Evolutionary conservation across 2,113 vertebrate genomes (phyloP).

Genomic region (Psettodes erumei): DNA sequence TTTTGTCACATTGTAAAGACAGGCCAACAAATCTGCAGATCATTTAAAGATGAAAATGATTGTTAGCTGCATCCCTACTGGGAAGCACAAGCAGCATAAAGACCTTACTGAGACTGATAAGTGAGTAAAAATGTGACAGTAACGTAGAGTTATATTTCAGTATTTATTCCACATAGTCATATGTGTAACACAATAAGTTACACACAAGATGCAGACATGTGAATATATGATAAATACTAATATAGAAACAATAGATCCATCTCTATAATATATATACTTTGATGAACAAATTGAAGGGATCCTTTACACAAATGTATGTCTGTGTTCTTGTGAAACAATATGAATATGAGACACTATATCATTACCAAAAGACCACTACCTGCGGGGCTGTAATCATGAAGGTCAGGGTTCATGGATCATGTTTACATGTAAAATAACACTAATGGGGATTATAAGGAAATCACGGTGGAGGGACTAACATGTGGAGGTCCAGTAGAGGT

Average conservation of each 20-base stretch:
- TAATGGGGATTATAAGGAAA: not conserved
- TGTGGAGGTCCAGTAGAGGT: slow-evolving; percentile 71
- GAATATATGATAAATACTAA: not conserved
- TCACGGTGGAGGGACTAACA: not conserved
- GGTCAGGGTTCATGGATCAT: no score
- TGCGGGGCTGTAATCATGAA: not conserved
- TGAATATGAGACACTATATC: not conserved
- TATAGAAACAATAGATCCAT: not conserved
- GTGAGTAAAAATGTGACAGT: no score
- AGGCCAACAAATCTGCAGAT: no score
- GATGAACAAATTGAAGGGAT: not conserved
- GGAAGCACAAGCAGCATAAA: no score
- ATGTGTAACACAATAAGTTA: no score
- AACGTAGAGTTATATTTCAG: no score
- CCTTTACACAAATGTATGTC: not conserved
- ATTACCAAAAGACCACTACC: not conserved
- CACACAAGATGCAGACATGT: no score
- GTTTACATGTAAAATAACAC: not conserved
- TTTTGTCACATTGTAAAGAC: no score
- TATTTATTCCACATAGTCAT: no score
- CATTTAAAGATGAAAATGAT: no score
- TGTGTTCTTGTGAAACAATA: not conserved
- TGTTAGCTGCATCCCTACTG: no score
- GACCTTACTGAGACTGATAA: no score
- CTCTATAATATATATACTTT: not conserved